Base-by-base conservation (phyloP, 2,888 invertebrate species). In the Holacanthella duospinosa region DNA sequence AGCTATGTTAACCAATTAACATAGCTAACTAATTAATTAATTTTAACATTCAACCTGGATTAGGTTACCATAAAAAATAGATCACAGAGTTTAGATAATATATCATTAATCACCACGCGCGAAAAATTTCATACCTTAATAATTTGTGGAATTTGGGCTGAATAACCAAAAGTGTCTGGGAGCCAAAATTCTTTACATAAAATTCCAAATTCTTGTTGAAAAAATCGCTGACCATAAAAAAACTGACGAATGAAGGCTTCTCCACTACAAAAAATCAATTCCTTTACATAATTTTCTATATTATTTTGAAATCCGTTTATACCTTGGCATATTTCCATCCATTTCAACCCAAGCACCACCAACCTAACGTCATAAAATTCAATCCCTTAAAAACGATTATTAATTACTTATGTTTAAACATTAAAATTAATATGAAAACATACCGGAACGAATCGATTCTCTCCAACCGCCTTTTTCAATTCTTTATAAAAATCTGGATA, bases 161-260 rank as follows among this genome's bases (percentile, higher is more conserved):
- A 78, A 72, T 80, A 81, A 4, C 81, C 81, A 74, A 81, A 81
- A 1, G 81, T 81, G 68, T 81, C 81, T 1, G 81, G 81, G 43
- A 81, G 74, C 80, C 80, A 81, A 69, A 81, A 80, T 75, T 79
- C 80, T 66, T 75, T 75, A 66, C 80, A 80, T 16, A 67, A 70
- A 25, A 75, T 63, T 2, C 78, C 78, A 75, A 81, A 80, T 65
- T 80, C 78, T 64, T 78, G 70, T 67, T 76, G 64, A 70, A 79
- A 80, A 71, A 78, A 80, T 24, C 74, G 67, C 70, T 81, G 80
- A 1, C 81, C 81, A 71, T 78, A 78, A 59, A 80, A 74, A 71
- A 81, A 79, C 72, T 81, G 81, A 27, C 81, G 72, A 12, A 80
- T 74, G 72, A 80, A 79, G 2, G 80, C 75, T 69, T 81, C 81